These are phyloP conservation scores for Copsychus sechellarum DNA, from an alignment of 2,113 vertebrate genomes.

Conservation along the genomic window DNA sequence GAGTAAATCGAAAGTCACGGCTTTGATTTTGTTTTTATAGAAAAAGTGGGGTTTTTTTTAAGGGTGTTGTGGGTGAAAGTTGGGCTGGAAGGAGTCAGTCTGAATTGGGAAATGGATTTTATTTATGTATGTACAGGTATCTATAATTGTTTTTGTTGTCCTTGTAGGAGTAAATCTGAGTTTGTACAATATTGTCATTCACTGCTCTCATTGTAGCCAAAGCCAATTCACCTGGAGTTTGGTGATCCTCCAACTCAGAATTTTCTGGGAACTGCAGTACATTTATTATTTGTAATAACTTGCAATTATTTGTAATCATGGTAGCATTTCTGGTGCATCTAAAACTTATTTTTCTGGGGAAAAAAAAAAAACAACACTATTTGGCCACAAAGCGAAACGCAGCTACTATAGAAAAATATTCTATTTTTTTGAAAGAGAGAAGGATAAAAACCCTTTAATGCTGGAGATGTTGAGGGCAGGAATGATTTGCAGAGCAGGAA, in stretches of 20 bases:
- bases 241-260: not conserved
- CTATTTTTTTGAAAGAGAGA: not conserved
- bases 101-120: not conserved
- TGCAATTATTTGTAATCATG: not conserved
- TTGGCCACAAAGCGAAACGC: not conserved
- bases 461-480: not conserved
- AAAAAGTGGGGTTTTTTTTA: not conserved
- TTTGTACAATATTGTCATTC: not conserved
- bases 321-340: not conserved
- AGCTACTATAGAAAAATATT: not conserved
- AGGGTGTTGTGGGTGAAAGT: not conserved
- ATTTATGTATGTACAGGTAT: fast-evolving
- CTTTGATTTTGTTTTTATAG: not conserved
- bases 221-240: not conserved
- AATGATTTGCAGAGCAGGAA: not conserved
- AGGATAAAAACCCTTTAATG: not conserved
- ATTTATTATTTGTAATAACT: not conserved
- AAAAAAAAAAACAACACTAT: not conserved
- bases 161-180: not conserved
- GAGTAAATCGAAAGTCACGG: not conserved
- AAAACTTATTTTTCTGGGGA: not conserved
- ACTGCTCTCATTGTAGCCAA: not conserved
- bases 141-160: not conserved
- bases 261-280: not conserved
- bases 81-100: not conserved